Evolutionary conservation across 2,888 invertebrate species (phyloP).

Genomic region (Cenopis cana): DNA sequence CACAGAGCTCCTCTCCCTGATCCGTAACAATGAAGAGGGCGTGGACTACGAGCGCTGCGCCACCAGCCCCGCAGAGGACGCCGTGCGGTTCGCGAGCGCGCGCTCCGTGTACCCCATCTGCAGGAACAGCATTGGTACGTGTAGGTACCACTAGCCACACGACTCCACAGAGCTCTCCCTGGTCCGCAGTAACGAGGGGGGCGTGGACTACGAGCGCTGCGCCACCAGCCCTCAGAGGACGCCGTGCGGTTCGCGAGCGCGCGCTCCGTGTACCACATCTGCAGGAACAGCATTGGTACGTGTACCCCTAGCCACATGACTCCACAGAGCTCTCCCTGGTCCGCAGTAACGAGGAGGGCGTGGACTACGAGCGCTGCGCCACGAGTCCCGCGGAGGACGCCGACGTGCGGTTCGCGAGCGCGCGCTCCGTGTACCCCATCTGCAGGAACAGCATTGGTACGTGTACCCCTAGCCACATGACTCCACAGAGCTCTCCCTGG

Average conservation of each 20-base stretch:
- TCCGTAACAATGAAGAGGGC: constrained; percentile 60
- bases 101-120: constrained; percentile 72
- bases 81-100: constrained; percentile 60
- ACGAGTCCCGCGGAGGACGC: constrained; percentile 48
- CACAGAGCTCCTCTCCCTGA: constrained; percentile 71
- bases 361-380: constrained; percentile 70
- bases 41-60: constrained; percentile 71
- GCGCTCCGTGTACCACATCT: no score
- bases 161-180: constrained; percentile 73
- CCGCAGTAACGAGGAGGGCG: constrained; percentile 58
- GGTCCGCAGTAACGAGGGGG: constrained; percentile 59
- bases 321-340: constrained; percentile 75
- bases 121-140: constrained; percentile 64
- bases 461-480: constrained; percentile 38
- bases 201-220: constrained; percentile 69
- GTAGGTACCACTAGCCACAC: background rate
- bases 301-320: no score
- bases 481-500: constrained; percentile 73
- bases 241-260: no score
- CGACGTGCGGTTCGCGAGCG: constrained; percentile 61
- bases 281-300: no score
- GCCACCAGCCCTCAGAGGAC: no score
- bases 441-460: constrained; percentile 69
- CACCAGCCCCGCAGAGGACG: constrained; percentile 46
- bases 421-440: constrained; percentile 67